These are phyloP conservation scores for Escarpia spicata DNA, from an alignment of 2,888 invertebrate genomes.

Conservation along the genomic window DNA sequence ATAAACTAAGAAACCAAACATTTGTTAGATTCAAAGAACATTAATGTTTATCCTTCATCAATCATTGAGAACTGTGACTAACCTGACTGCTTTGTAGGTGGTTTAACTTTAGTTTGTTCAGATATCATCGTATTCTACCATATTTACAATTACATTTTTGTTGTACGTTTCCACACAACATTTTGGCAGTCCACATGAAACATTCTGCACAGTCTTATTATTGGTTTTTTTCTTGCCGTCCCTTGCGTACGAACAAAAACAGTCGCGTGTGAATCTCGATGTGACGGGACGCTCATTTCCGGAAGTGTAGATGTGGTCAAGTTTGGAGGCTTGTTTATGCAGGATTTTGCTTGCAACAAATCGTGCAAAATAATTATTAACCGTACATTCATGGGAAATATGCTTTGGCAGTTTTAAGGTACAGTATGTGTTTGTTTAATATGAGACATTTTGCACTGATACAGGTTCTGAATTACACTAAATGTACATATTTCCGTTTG, in stretches of 20 bases:
- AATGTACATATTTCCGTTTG: not conserved
- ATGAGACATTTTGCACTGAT: not conserved
- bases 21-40: no score
- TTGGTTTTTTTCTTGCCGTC: not conserved
- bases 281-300: slow-evolving; percentile 7
- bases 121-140: no score
- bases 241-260: not conserved
- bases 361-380: not conserved
- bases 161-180: no score
- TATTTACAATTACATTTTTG: no score
- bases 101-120: no score
- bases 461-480: not conserved
- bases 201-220: no score
- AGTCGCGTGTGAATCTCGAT: slow-evolving; percentile 2
- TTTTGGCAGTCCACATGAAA: no score
- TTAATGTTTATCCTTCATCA: no score
- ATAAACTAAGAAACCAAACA: no score
- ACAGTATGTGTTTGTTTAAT: not conserved
- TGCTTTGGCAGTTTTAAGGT: slow-evolving; percentile 5
- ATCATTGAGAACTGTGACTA: no score
- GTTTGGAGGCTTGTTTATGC: not conserved
- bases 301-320: slow-evolving; percentile 11
- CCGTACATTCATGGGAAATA: not conserved
- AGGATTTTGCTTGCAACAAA: not conserved
- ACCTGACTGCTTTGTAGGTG: no score